These are phyloP conservation scores for Salminus brasiliensis DNA, from an alignment of 2,113 vertebrate genomes.

Conservation along the genomic window DNA sequence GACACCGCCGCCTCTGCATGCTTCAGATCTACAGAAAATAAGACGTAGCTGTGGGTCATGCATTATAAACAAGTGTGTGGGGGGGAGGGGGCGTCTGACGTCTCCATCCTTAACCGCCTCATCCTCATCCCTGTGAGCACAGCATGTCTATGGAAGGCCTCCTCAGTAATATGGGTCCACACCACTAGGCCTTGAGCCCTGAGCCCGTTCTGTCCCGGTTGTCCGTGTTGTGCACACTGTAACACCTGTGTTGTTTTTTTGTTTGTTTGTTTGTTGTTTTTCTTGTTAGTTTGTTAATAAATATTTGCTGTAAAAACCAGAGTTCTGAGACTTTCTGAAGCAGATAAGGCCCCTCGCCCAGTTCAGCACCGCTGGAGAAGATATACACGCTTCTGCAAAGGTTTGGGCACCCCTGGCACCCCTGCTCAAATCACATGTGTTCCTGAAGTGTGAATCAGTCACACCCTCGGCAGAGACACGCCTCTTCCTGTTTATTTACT, in stretches of 20 bases:
- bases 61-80: neutral
- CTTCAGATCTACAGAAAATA: slow-evolving; percentile 10
- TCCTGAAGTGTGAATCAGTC: no score
- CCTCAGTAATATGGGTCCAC: neutral
- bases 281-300: slow-evolving; percentile 70
- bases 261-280: no score
- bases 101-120: neutral
- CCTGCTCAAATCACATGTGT: no score
- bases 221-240: slow-evolving; percentile 56
- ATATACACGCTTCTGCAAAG: no score
- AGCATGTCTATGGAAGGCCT: neutral
- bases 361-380: no score
- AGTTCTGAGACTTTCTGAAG: neutral
- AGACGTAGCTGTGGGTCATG: neutral
- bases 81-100: no score
- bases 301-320: slow-evolving; percentile 55
- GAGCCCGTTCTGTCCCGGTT: slow-evolving; percentile 42
- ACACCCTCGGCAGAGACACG: no score
- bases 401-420: no score
- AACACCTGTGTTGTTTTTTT: slow-evolving; percentile 50
- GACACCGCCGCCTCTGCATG: neutral
- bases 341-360: no score
- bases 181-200: slow-evolving; percentile 23
- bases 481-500: no score
- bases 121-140: neutral